phyloP scores from a whole-genome alignment of 2,797 vertebrate genomes.

The Sphenodon punctatus region DNA sequence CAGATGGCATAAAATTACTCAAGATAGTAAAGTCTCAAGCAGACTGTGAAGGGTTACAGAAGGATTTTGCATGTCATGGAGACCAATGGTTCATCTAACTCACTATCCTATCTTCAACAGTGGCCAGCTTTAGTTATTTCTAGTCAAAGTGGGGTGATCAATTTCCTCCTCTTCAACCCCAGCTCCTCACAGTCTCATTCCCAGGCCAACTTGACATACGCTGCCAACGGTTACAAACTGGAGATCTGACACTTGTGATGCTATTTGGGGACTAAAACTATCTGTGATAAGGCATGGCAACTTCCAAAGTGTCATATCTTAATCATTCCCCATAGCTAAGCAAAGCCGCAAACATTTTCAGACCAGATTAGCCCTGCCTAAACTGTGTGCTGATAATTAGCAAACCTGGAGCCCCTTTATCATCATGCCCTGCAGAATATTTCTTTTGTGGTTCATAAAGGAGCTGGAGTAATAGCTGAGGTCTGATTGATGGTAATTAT shows the following conservation, averaged over 20 bases:
- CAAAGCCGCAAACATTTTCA: background rate
- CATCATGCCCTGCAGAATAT: background rate
- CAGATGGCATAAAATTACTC: too few species aligned
- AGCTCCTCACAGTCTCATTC: too few species aligned
- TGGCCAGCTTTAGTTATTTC: too few species aligned
- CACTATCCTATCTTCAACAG: too few species aligned
- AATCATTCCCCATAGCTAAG: background rate
- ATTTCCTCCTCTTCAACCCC: too few species aligned
- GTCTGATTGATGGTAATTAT: conserved; percentile 17
- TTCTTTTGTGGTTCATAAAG: conserved; percentile 18
- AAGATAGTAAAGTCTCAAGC: too few species aligned
- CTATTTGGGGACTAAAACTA: background rate
- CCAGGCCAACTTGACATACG: too few species aligned
- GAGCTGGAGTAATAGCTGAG: background rate
- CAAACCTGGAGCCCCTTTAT: background rate
- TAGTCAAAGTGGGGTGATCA: too few species aligned
- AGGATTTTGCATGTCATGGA: too few species aligned
- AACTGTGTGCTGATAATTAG: background rate
- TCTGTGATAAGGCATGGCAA: background rate
- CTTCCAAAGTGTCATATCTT: background rate
- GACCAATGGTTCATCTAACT: too few species aligned
- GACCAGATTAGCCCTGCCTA: background rate
- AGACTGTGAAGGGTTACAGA: too few species aligned
- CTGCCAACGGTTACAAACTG: background rate
- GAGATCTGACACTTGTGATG: background rate